Evolutionary conservation across 2,113 vertebrate species (phyloP).

Genomic region (Rousettus leschenaultii): DNA sequence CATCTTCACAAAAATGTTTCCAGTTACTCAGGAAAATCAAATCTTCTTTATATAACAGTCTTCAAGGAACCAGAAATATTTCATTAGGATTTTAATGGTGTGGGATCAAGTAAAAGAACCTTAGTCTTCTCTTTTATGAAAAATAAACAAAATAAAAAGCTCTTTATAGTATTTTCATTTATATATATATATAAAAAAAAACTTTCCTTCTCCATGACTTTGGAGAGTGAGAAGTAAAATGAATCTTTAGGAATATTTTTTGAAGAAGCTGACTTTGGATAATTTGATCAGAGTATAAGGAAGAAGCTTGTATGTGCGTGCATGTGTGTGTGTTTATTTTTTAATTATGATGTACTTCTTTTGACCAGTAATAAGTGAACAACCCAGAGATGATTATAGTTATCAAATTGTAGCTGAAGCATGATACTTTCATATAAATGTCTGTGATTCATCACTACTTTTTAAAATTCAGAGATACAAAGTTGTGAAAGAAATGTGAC

Average conservation of each 20-base stretch:
- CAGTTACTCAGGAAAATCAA: slow-evolving; percentile 21
- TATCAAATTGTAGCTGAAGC: neutral
- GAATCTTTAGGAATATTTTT: neutral
- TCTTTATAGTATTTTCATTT: neutral
- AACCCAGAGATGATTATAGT: neutral
- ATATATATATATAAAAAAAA: neutral
- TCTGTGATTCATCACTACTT: neutral
- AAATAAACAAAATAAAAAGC: neutral
- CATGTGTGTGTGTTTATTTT: neutral
- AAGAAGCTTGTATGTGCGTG: neutral
- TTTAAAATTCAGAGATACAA: neutral
- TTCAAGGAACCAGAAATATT: slow-evolving; percentile 29
- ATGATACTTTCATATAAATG: neutral
- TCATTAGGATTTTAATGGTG: neutral
- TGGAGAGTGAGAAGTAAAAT: neutral
- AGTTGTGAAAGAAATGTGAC: neutral
- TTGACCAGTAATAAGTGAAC: neutral
- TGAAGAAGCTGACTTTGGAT: neutral
- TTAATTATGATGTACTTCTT: neutral
- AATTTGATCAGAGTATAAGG: neutral
- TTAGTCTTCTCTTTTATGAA: neutral
- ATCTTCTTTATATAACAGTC: neutral
- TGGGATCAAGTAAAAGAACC: neutral
- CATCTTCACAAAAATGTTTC: neutral
- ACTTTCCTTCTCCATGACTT: neutral